Evolutionary conservation across 2,888 invertebrate genomes (phyloP), one percentile per base, ranked within the genome.

Genomic region (Melieria picta): DNA sequence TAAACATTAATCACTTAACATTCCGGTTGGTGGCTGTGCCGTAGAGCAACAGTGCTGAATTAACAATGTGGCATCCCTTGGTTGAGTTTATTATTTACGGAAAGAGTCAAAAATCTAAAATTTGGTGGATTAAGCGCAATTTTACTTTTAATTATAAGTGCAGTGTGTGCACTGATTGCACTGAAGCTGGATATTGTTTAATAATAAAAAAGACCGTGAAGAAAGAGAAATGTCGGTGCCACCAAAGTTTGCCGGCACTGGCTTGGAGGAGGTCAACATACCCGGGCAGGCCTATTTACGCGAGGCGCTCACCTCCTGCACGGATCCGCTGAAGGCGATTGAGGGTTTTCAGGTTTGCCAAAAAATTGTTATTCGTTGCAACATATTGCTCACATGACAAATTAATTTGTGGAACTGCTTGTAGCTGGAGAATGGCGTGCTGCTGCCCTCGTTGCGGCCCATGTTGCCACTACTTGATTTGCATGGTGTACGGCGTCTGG

Each of bases 251-350:
- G 83, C 88, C 52, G 89, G 90, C 7, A 90, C 92, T 47, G 93
- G 93, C 0, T 86, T 95, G 70, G 95, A 96, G 86, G 94, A 94
- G 76, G 91, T 95, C 3, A 95, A 95, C 11, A 94, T 97, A 74
- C 93, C 95, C 0, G 96, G 96, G 0, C 93, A 95, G 82, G 90
- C 91, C n/a, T 94, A 91, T 84, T 89, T 97, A n/a, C 89, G 93
- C 65, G 96, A 98, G 86, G 94, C 97, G 10, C 89, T 98, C 13
- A 97, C 97, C 11, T 97, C 96, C 81, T 98, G 98, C 84, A 96
- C 96, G 0, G 98, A 99, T 88, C 98, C 98, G 10, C 86, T 98
- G 55, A 96, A 96, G 88, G 98, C 98, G n/a, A 99, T 99, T 76
- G 97, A 98, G 89, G 97, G 98, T 86, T 99, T 99, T 89, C 97